Percentiles rank a stretch among this genome's conserved stretches.
Evolutionary conservation across 2,113 vertebrate genomes (phyloP).

Genomic region (Thunnus thynnus): DNA sequence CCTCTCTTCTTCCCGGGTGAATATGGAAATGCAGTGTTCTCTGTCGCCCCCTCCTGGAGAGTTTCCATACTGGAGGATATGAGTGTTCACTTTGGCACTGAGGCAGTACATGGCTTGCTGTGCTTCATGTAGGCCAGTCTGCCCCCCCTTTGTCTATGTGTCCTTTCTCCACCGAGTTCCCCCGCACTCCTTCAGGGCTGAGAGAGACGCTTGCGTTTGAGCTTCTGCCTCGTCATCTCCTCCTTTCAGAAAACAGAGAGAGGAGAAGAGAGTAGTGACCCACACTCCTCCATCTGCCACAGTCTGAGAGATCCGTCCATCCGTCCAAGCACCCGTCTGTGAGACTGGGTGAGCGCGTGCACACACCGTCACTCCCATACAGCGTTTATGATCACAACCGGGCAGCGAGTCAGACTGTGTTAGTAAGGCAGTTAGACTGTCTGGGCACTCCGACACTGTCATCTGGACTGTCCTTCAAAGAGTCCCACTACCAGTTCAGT

Average conservation of each 20-base stretch:
- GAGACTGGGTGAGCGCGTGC: conserved; percentile 37
- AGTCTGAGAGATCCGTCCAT: conserved; percentile 52
- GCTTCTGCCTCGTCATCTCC: conserved; percentile 80
- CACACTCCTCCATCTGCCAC: conserved; percentile 52
- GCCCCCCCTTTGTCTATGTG: conserved; percentile 47
- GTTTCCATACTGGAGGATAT: conserved; percentile 56
- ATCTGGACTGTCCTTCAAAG: conserved; percentile 65
- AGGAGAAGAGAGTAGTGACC: conserved; percentile 73
- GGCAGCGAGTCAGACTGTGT: conserved; percentile 66
- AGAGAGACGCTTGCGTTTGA: conserved; percentile 83
- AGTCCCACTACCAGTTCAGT: conserved; percentile 51
- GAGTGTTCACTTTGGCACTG: conserved; percentile 60
- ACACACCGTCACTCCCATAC: conserved; percentile 60
- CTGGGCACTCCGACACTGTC: conserved; percentile 48
- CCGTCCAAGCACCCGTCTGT: conserved; percentile 29
- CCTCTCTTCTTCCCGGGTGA: conserved; percentile 44
- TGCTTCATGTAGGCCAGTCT: conserved; percentile 59
- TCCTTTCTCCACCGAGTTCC: conserved; percentile 42
- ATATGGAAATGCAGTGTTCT: conserved; percentile 64
- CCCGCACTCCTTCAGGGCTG: conserved; percentile 71
- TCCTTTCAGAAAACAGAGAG: conserved; percentile 80
- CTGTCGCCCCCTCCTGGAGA: conserved; percentile 68
- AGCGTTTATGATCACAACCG: conserved; percentile 47
- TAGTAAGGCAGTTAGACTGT: conserved; percentile 67
- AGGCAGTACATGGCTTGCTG: conserved; percentile 46